phyloP scores from a whole-genome alignment of 2,113 vertebrate species.

The Saccopteryx leptura region DNA sequence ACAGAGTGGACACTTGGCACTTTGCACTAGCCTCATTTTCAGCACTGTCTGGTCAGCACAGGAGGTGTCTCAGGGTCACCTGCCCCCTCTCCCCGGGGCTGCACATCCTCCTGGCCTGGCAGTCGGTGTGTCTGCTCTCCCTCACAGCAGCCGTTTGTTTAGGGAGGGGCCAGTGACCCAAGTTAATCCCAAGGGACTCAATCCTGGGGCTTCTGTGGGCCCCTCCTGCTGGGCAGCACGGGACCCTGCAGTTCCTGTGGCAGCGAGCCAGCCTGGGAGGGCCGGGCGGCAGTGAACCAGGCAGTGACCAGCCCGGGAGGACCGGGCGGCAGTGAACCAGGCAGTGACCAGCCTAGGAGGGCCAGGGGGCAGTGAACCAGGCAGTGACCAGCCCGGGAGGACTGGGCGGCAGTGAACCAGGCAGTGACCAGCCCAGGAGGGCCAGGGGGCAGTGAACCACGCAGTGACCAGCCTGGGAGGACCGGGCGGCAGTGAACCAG shows the following conservation, averaged over 20 bases:
- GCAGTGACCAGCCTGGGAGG: too few species aligned
- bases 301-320: too few species aligned
- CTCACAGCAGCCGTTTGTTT: not conserved
- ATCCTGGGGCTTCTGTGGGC: not conserved
- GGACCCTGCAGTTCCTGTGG: fast-evolving
- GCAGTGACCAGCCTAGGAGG: too few species aligned
- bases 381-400: too few species aligned
- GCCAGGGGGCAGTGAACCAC: too few species aligned
- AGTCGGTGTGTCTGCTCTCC: not conserved
- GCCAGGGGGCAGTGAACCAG: too few species aligned
- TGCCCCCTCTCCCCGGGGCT: too few species aligned
- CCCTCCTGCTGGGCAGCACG: not conserved
- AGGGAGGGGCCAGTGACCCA: not conserved
- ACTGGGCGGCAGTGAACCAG: too few species aligned
- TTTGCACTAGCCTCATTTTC: fast-evolving
- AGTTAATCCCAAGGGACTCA: not conserved
- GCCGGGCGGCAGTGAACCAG: not conserved
- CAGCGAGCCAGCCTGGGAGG: not conserved
- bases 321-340: too few species aligned
- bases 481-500: too few species aligned
- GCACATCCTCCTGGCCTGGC: not conserved
- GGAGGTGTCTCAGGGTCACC: not conserved
- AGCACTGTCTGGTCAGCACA: not conserved
- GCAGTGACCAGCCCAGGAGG: too few species aligned
- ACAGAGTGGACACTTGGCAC: fast-evolving